Base-by-base conservation (phyloP, 2,797 vertebrate species). In the Orientallactaga sibirica region DNA sequence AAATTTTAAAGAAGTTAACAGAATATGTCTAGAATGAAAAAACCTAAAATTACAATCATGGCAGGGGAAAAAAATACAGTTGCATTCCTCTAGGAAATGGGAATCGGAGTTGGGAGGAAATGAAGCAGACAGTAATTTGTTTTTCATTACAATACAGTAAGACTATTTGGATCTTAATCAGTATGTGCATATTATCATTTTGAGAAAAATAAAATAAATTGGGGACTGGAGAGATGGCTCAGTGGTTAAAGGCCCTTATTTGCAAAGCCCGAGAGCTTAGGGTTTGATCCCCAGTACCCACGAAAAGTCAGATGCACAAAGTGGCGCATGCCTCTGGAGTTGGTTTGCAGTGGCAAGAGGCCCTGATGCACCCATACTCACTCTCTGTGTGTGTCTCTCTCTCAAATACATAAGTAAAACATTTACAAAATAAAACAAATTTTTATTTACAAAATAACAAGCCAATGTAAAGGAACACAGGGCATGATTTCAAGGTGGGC, bases 71-170 rank as follows among this genome's bases (percentile, higher is more conserved):
- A 41, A 95, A 86, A 75, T 9, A 76, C 62, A 52, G 24, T 48
- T 68, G 43, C 83, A 86, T 93, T 70, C 33, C 33, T 90, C 79
- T 68, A 19, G 92, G 79, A 67, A 86, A 22, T 20, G 55, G 20
- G 22, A 87, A 70, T 83, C 52, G 58, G 67, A 90, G 22, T 20
- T 71, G 20, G 58, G 41, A 58, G 89, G 86, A 93, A 91, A 90
- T 29, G 64, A 79, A 88, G 52, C 55, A 88, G 24, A 20, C 3
- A 88, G 58, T 10, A 33, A 61, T 86, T 73, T 81, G 41, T 18
- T 90, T 90, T 88, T 89, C 20, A 10, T 89, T 91, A 66, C 33
- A 33, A 41, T 48, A 84, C 61, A 22, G 58, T 33, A 95, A 67
- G 71, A 84, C 71, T 29, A 25, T 78, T 64, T 80, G 33, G 22